phyloP scores from a whole-genome alignment of 2,113 vertebrate species.

The Pongo pygmaeus region DNA sequence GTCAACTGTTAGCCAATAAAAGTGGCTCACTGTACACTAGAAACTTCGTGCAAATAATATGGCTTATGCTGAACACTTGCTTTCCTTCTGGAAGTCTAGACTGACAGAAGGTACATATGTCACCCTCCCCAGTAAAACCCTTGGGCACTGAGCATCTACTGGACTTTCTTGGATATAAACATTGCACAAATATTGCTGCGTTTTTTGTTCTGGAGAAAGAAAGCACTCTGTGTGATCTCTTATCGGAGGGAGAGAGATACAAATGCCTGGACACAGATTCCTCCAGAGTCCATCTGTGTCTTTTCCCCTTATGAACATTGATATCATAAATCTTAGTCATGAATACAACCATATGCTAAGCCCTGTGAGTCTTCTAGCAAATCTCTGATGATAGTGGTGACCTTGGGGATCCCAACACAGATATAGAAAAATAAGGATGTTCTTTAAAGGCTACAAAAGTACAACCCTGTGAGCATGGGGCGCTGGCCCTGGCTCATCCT shows the following conservation, averaged over 20 bases:
- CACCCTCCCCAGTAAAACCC: neutral
- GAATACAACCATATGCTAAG: neutral
- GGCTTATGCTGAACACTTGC: neutral
- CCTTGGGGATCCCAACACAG: neutral
- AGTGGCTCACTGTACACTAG: neutral
- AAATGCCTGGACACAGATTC: neutral
- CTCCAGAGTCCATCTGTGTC: neutral
- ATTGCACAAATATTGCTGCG: neutral
- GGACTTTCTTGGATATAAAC: neutral
- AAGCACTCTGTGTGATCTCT: neutral
- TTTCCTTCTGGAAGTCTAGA: neutral
- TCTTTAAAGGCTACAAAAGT: neutral
- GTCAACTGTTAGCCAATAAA: neutral
- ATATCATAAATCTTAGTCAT: neutral
- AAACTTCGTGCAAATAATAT: neutral
- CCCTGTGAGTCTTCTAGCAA: neutral
- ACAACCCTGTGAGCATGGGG: neutral
- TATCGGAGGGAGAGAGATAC: neutral
- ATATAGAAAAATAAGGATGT: neutral
- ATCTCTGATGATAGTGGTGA: neutral
- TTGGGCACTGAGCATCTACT: neutral
- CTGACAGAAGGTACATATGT: neutral
- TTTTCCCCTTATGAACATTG: neutral
- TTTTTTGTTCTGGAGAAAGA: neutral
- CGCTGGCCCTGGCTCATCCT: neutral